phyloP scores from a whole-genome alignment of 2,113 vertebrate species.

The Calonectris borealis region DNA sequence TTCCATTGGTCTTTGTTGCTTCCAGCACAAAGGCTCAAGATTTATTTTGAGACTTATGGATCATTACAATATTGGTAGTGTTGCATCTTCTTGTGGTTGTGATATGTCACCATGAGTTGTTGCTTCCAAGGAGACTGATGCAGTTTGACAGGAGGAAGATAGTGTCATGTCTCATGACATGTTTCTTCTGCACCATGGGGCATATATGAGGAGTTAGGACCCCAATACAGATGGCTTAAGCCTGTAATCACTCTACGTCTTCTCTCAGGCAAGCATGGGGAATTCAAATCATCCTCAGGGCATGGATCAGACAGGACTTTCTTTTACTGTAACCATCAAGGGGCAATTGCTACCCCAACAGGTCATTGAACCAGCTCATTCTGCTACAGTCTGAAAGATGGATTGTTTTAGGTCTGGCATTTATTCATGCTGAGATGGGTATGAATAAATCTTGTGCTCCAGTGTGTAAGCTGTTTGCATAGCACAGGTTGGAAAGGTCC shows the following conservation, averaged over 20 bases:
- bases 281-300: neutral
- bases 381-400: neutral
- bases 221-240: neutral
- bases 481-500: neutral
- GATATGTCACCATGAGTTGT: neutral
- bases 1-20: neutral
- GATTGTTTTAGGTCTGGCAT: neutral
- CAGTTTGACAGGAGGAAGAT: neutral
- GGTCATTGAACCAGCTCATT: constrained; percentile 10
- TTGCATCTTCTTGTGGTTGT: neutral
- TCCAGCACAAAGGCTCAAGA: neutral
- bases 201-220: neutral
- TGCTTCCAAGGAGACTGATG: neutral
- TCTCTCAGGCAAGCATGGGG: neutral
- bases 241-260: neutral
- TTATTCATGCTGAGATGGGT: neutral
- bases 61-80: neutral
- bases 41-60: neutral
- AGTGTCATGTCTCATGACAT: neutral
- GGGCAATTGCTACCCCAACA: neutral
- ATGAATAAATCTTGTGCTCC: neutral
- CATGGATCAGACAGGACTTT: neutral
- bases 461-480: neutral
- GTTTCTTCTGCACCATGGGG: neutral
- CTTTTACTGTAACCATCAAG: constrained; percentile 1